These are phyloP conservation scores for Fringilla coelebs DNA, from an alignment of 2,797 vertebrate genomes.

Conservation along the genomic window DNA sequence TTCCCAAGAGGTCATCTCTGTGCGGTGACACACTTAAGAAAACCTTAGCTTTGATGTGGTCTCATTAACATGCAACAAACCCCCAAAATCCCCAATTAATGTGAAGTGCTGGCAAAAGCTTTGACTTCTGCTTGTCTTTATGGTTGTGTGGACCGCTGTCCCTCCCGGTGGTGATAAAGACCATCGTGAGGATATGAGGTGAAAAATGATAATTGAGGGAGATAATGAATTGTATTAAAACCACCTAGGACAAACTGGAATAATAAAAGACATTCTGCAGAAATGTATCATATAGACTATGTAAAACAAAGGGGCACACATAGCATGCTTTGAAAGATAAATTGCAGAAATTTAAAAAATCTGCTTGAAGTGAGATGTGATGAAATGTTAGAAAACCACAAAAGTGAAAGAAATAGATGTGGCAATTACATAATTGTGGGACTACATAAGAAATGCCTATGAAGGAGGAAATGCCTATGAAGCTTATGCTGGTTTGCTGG, in stretches of 20 bases:
- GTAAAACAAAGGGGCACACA: background rate
- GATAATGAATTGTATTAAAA: background rate
- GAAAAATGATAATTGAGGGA: background rate
- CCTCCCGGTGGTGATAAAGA: background rate
- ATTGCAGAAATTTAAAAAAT: background rate
- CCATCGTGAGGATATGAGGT: background rate
- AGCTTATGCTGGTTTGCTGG: background rate
- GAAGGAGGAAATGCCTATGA: background rate
- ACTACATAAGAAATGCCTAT: background rate
- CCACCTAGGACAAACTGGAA: background rate
- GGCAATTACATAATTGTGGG: background rate
- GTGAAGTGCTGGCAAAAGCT: background rate
- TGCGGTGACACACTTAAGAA: background rate
- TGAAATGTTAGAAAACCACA: background rate
- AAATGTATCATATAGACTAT: background rate
- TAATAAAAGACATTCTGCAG: background rate
- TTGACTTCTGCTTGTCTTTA: background rate
- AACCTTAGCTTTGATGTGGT: background rate
- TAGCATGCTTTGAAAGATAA: background rate
- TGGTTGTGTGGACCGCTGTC: background rate
- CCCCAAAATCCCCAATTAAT: background rate
- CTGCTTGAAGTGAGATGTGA: background rate
- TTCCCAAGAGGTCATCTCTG: background rate
- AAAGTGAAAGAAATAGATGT: background rate
- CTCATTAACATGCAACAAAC: background rate